phyloP scores from a whole-genome alignment of 92 coral and sea anemone species.

The Scolanthus callimorphus region DNA sequence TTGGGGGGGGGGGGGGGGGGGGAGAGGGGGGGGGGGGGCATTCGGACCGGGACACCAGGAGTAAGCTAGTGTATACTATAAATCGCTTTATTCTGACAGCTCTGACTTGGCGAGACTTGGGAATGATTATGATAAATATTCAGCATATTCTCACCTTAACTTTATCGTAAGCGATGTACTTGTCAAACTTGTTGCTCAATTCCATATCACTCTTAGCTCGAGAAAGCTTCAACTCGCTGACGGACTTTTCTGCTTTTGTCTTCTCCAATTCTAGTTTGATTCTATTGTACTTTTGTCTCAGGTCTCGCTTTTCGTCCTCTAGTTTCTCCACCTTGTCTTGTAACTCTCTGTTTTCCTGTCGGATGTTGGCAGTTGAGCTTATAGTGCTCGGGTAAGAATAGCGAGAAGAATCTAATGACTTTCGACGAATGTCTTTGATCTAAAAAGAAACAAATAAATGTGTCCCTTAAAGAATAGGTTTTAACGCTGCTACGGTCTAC shows the following conservation, averaged over 20 bases:
- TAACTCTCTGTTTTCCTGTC: constrained; percentile 22
- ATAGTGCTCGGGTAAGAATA: constrained; percentile 2
- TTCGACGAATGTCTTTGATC: constrained; percentile 35
- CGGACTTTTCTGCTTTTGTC: constrained; percentile 24
- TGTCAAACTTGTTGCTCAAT: not conserved
- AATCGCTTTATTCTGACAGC: too few relatives aligned
- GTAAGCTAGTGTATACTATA: too few relatives aligned
- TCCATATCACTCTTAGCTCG: not conserved
- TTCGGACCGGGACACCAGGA: too few relatives aligned
- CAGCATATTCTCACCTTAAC: not conserved
- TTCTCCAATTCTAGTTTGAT: constrained; percentile 34
- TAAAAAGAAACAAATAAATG: constrained; percentile 5
- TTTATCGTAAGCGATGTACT: too few relatives aligned
- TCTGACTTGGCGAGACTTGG: too few relatives aligned
- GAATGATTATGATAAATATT: too few relatives aligned
- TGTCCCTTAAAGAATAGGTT: not conserved
- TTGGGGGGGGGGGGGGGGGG: too few relatives aligned
- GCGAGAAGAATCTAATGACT: constrained; percentile 23
- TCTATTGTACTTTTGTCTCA: constrained; percentile 36
- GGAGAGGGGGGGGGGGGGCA: too few relatives aligned
- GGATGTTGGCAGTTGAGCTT: constrained; percentile 20
- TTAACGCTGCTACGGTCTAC: too few relatives aligned
- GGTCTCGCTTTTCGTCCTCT: constrained; percentile 45
- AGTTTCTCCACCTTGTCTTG: constrained; percentile 41
- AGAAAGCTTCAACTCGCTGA: constrained; percentile 19